Evolutionary conservation across 2,888 invertebrate genomes (phyloP).

Genomic region (Sacculina carcini): DNA sequence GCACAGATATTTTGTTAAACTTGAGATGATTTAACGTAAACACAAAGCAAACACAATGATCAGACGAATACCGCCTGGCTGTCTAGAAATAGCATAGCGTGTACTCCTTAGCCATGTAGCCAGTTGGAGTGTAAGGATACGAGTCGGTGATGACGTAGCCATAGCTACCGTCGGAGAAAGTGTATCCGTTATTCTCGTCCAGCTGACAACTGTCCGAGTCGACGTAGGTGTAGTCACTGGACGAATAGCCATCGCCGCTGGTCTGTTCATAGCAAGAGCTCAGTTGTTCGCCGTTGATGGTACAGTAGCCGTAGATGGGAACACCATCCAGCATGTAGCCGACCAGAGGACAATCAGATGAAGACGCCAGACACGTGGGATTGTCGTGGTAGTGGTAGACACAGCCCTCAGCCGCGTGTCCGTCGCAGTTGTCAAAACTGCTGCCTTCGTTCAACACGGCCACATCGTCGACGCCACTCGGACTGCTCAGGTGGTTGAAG

Average conservation of each 20-base stretch:
- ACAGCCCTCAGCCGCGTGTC: neutral
- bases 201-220: neutral
- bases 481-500: neutral
- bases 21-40: no score
- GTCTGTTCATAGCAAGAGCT: no score
- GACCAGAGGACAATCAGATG: neutral
- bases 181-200: neutral
- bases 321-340: neutral
- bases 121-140: neutral
- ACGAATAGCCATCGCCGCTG: neutral
- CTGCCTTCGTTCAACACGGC: neutral
- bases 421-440: neutral
- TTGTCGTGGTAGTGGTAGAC: neutral
- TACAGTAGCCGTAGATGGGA: neutral
- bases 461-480: neutral
- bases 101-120: neutral
- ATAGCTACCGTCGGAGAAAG: neutral
- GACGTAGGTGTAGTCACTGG: neutral
- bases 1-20: no score
- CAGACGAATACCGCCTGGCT: no score
- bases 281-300: neutral
- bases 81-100: no score
- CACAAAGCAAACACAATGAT: no score
- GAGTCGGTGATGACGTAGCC: neutral
- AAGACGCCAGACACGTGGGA: neutral